These are phyloP conservation scores for Siniperca chuatsi DNA, from an alignment of 2,113 vertebrate species.

Conservation along the genomic window DNA sequence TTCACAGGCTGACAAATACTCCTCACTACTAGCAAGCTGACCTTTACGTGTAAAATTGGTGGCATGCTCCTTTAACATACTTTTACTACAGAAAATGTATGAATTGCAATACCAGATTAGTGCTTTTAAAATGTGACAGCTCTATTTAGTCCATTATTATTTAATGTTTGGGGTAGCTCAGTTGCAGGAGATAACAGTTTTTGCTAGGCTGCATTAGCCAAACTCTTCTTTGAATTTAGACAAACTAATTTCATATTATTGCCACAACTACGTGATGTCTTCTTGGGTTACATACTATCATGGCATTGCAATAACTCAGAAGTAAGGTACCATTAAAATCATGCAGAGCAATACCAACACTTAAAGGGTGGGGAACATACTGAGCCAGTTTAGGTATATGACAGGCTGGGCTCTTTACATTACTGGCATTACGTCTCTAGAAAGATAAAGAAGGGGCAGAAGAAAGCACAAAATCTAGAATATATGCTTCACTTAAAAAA, in stretches of 20 bases:
- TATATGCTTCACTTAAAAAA: not conserved
- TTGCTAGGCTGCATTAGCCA: not conserved
- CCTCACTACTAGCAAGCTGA: too few relatives aligned
- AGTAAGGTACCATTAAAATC: not conserved
- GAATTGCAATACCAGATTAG: too few relatives aligned
- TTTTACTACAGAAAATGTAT: too few relatives aligned
- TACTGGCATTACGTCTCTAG: not conserved
- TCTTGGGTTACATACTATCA: not conserved
- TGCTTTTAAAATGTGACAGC: not conserved
- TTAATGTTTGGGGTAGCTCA: not conserved
- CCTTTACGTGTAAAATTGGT: too few relatives aligned
- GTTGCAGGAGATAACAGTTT: not conserved
- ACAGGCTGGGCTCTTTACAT: not conserved
- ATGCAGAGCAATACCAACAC: not conserved
- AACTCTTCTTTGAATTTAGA: not conserved
- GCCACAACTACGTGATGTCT: not conserved
- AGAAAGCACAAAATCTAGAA: not conserved
- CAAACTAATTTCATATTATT: not conserved
- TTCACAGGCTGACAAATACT: too few relatives aligned
- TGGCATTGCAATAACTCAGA: not conserved
- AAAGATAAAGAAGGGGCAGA: constrained; percentile 22
- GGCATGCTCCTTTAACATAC: too few relatives aligned
- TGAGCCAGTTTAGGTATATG: not conserved
- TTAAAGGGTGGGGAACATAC: not conserved
- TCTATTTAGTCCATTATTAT: not conserved